phyloP scores from a whole-genome alignment of 2,888 invertebrate genomes.

The Pollenia angustigena region DNA sequence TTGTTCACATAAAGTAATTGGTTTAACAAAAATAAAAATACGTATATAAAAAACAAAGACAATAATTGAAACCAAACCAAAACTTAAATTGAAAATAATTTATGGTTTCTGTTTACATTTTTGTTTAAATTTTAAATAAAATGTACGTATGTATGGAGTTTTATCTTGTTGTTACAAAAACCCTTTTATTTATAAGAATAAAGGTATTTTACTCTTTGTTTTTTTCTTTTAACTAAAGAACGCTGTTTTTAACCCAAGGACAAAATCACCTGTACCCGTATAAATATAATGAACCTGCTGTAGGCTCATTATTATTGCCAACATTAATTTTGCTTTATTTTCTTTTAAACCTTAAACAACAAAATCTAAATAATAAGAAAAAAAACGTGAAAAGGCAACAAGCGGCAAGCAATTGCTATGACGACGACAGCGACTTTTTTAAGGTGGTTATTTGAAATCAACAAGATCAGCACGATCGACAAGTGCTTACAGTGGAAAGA shows the following conservation, averaged over 20 bases:
- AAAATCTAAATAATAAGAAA: constrained; percentile 70
- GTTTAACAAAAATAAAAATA: constrained; percentile 44
- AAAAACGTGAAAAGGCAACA: constrained; percentile 71
- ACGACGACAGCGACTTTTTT: constrained; percentile 29
- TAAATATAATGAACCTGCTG: constrained; percentile 82
- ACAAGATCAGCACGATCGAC: constrained; percentile 80
- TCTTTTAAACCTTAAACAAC: constrained; percentile 69
- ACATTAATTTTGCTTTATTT: constrained; percentile 77
- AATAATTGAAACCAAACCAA: not conserved
- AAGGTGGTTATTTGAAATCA: constrained; percentile 77
- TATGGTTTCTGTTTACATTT: constrained; percentile 63
- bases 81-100: constrained; percentile 66
- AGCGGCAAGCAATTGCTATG: constrained; percentile 47
- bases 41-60: not conserved
- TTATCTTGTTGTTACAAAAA: constrained; percentile 26
- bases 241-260: constrained; percentile 75
- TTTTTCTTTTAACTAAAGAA: constrained; percentile 32
- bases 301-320: constrained; percentile 79
- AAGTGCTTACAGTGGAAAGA: constrained; percentile 58
- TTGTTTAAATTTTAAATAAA: constrained; percentile 44
- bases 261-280: constrained; percentile 84
- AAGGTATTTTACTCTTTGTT: not conserved
- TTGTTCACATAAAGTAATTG: constrained; percentile 70
- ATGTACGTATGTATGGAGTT: not conserved
- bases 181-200: constrained; percentile 50